Evolutionary conservation across 2,797 vertebrate species (phyloP), one percentile per base, ranked within the genome.

Genomic region (Sebastes jordani): DNA sequence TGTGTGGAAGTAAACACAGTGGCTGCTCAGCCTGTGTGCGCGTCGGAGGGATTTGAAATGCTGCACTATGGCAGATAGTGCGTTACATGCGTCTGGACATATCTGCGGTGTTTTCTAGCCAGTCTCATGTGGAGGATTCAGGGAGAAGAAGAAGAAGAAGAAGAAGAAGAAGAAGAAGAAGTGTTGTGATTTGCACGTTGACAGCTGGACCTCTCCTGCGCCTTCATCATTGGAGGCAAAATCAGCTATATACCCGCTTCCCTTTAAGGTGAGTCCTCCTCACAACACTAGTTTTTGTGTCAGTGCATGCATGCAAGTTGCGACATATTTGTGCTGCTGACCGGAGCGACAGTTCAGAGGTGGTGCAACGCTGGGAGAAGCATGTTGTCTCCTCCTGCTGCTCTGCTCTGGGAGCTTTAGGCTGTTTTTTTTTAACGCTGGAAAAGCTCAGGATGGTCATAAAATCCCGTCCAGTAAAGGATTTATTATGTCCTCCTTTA

Each of bases 251-350:
- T 42, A 4, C 27, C 75, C 65, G 81, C 75, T 71, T 78, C 78
- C 63, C 78, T 70, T 42, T 69, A 46, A 91, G 93, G 93, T 94
- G 89, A 93, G 92, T 90, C 77, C 36, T 82, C 79, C 38, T 42
- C 38, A 42, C 13, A 59, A 22, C 78, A 6, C 59, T 82, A 78
- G 76, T 90, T 84, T 25, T 89, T 84, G 10, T 63, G 52, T 42
- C 30, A 10, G 4, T 22, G 75, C 71, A 25, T 70, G 70, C 27
- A 52, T 73, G 83, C 88, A 85, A 90, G 91, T 91, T 93, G 93
- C 91, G 88, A 88, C 86, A 93, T 88, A 86, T 89, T 81, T 78
- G 1, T 64, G 38, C 66, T 81, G 16, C 71, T 55, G 76, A 65
- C 14, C 72, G 42, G 22, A 18, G 80, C 71, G 74, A 67, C 79